A percentile compares a stretch with the other conserved stretches of the same genome.
These are phyloP conservation scores for Pygoscelis adeliae DNA, from an alignment of 2,113 vertebrate species.

Conservation along the genomic window DNA sequence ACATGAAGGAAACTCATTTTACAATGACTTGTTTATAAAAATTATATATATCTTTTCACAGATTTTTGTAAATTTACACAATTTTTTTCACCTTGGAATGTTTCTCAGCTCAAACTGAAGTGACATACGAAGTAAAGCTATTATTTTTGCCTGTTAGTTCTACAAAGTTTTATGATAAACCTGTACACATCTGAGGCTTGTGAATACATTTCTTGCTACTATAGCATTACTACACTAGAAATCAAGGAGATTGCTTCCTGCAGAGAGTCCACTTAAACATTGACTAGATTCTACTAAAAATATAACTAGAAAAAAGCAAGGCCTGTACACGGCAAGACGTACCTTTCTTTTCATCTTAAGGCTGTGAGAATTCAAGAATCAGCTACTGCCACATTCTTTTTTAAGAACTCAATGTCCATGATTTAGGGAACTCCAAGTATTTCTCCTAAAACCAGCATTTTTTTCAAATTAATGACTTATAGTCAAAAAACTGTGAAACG, in stretches of 20 bases:
- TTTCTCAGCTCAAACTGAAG: neutral
- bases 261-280: neutral
- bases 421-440: neutral
- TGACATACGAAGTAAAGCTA: neutral
- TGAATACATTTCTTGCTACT: neutral
- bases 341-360: neutral
- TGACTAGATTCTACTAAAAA: neutral
- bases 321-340: neutral
- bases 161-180: neutral
- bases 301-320: neutral
- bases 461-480: neutral
- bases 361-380: neutral
- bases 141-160: neutral
- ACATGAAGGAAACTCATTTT: neutral
- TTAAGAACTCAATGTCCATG: neutral
- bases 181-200: neutral
- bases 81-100: neutral
- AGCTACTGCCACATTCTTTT: neutral
- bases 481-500: neutral
- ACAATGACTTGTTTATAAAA: neutral
- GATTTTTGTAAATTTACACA: fast-evolving
- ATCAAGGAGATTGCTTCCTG: neutral
- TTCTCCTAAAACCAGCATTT: neutral
- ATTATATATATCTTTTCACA: neutral
- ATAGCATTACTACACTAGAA: neutral